Conservation (phyloP, 2,113 vertebrate species). For the Butorides virescens region DNA sequence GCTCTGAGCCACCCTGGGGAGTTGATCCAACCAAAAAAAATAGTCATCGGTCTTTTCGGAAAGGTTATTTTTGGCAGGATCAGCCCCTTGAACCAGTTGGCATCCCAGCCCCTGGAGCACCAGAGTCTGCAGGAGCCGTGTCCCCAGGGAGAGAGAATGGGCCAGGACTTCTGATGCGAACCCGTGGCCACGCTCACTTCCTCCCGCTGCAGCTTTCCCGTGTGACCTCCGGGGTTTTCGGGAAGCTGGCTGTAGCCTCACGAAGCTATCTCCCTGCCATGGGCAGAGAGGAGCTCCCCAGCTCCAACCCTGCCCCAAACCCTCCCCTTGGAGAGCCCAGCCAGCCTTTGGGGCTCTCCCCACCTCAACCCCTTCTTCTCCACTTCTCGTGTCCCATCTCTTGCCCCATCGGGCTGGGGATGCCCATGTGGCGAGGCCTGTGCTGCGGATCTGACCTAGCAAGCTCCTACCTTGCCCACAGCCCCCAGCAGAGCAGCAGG, state of each 20-base stretch:
- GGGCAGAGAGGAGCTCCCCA: not conserved
- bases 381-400: not conserved
- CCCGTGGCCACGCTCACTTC: not conserved
- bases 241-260: not conserved
- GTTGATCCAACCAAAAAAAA: not conserved
- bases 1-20: not conserved
- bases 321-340: not conserved
- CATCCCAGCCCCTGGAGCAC: not conserved
- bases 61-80: not conserved
- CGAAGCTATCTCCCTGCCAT: not conserved
- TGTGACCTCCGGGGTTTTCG: not conserved
- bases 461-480: not conserved
- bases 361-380: not conserved
- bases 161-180: not conserved
- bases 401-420: not conserved
- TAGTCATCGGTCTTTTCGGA: not conserved
- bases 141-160: not conserved
- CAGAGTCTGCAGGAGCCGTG: not conserved
- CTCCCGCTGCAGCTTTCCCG: not conserved
- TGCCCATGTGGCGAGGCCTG: not conserved
- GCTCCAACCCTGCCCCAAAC: not conserved
- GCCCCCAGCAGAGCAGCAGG: not conserved
- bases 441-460: not conserved
- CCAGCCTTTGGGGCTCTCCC: not conserved
- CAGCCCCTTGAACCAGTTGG: not conserved